Evolutionary conservation across 2,888 invertebrate genomes (phyloP), one percentile per base, ranked within the genome.

Genomic region (Hirtodrosophila duncani): DNA sequence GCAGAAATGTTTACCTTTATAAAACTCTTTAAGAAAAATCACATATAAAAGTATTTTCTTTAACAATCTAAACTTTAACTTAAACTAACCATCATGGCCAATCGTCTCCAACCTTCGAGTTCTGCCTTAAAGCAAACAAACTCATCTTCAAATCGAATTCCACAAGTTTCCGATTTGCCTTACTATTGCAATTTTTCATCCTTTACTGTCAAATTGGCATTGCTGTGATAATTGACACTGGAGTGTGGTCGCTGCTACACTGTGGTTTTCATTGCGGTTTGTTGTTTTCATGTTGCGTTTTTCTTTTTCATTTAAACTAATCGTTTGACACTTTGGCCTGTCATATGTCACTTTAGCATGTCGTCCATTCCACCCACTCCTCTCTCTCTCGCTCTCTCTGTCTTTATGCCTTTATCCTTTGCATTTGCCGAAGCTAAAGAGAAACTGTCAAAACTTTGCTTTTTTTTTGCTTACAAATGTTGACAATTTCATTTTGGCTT

Each of bases 221-320:
- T 34, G 18, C 50, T 42, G 43, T 33, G 46, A 42, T n/a, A n/a
- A 49, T 60, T 60, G 61, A 48, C 52, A 48, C 37, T 52, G 67
- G 53, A 49, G 39, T 52, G n/a, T n/a, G n/a, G n/a, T n/a, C 18
- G 34, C 20, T 44, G 4, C n/a, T n/a, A n/a, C n/a, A n/a, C n/a
- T n/a, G n/a, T n/a, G n/a, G n/a, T n/a, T n/a, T n/a, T n/a, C n/a
- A n/a, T 26, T 52, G 33, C 17, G 37, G 44, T 46, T 10, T 59
- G 46, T 55, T 58, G 36, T 30, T 33, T 48, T 33, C 16, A 26
- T 17, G 26, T n/a, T 30, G 9, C 7, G 29, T 21, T 41, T 11
- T 30, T 29, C 14, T 36, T 46, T 65, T 66, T 31, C 70, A 65
- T 63, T 65, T 65, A 48, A 65, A 66, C 70, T 67, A 67, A 67